phyloP scores from a whole-genome alignment of 2,797 vertebrate genomes.

The Labroides dimidiatus region DNA sequence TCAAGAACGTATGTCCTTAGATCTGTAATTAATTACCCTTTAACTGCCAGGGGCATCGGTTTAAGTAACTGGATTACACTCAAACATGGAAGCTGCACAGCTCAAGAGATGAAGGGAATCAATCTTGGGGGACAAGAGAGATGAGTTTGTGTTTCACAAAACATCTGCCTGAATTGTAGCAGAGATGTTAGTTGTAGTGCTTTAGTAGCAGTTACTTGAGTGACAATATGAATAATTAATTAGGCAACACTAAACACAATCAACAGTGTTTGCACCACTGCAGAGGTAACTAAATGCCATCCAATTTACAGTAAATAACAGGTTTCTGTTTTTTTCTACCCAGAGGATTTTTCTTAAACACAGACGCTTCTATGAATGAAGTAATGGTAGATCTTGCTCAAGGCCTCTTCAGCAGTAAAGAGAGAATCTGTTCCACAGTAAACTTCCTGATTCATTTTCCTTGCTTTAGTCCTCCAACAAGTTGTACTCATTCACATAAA shows the following conservation, averaged over 20 bases:
- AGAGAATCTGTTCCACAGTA: conserved; percentile 6
- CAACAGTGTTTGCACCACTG: conserved; percentile 11
- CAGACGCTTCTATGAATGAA: not conserved
- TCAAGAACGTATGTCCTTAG: conserved; percentile 19
- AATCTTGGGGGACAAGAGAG: not conserved
- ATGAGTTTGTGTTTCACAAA: conserved; percentile 11
- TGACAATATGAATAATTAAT: conserved; percentile 24
- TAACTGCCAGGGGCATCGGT: conserved; percentile 5
- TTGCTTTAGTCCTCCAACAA: conserved; percentile 1
- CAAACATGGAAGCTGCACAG: not conserved
- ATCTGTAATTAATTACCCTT: conserved; percentile 39
- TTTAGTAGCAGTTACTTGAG: not conserved
- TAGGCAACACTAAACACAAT: conserved; percentile 1
- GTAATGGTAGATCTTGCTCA: conserved; percentile 1
- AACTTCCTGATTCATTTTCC: not conserved
- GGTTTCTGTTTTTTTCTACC: not conserved
- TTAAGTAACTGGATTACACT: conserved; percentile 20
- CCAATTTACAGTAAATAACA: not conserved
- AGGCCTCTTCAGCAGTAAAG: conserved; percentile 1
- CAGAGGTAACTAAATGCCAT: not conserved
- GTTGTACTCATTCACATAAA: not conserved
- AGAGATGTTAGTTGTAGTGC: not conserved
- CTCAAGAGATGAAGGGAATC: not conserved
- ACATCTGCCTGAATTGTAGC: not conserved
- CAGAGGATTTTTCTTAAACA: not conserved